Percentiles rank a stretch among this genome's conserved stretches.
These are phyloP conservation scores for Petroica traversi DNA, from an alignment of 2,113 vertebrate species.

Conservation along the genomic window DNA sequence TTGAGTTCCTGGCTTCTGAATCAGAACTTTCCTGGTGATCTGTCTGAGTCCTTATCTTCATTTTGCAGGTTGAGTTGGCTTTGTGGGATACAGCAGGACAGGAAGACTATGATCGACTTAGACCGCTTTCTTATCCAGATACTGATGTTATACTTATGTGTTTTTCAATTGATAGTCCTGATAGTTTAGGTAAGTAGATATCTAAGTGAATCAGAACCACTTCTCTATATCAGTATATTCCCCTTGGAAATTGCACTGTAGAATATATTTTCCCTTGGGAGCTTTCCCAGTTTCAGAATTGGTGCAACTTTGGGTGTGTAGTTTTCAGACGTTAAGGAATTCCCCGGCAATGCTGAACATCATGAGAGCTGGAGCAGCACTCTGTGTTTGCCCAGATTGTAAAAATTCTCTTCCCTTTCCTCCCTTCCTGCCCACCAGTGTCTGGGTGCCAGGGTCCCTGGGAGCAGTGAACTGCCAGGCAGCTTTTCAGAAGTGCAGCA, in stretches of 20 bases:
- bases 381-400: background rate
- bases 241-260: background rate
- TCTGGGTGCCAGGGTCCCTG: background rate
- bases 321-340: background rate
- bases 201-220: background rate
- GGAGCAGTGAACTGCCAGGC: background rate
- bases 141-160: constrained; percentile 99
- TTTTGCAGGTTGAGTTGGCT: constrained; percentile 90
- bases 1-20: background rate
- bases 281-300: background rate
- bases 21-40: background rate
- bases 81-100: constrained; percentile 99
- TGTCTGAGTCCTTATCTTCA: background rate
- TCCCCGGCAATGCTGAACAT: background rate
- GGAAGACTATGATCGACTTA: constrained; percentile 96
- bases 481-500: background rate
- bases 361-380: background rate
- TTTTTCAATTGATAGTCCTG: constrained; percentile 98
- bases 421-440: background rate
- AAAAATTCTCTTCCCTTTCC: background rate
- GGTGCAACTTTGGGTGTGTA: background rate
- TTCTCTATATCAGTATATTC: background rate
- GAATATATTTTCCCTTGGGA: background rate
- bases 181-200: constrained; percentile 92
- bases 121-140: constrained; percentile 97